A percentile compares a stretch with the other conserved stretches of the same genome.
Evolutionary conservation across 2,888 invertebrate genomes (phyloP).

Genomic region (Ashinkailepas kermadecensis): DNA sequence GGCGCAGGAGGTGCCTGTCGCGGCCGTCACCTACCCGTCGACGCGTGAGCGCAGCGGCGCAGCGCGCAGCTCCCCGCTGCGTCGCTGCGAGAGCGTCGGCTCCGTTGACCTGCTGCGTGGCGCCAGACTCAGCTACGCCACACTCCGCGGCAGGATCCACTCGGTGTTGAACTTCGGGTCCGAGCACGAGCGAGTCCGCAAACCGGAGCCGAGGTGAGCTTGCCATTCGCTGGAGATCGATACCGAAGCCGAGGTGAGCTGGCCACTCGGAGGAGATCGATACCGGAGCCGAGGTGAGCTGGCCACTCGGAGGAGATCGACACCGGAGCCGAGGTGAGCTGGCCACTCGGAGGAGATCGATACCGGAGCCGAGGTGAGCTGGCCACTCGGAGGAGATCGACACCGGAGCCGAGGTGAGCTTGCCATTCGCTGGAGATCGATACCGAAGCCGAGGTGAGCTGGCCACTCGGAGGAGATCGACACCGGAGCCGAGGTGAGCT

Average conservation of each 20-base stretch:
- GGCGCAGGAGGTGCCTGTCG: background rate
- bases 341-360: background rate
- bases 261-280: background rate
- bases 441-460: background rate
- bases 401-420: background rate
- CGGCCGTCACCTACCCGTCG: background rate
- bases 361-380: background rate
- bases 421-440: background rate
- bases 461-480: background rate
- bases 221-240: background rate
- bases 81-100: conserved; percentile 13
- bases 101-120: conserved; percentile 8
- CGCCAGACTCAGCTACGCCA: background rate
- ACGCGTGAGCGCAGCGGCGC: background rate
- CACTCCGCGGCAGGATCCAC: background rate
- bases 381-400: no score
- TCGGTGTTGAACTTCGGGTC: background rate
- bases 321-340: no score
- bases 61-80: background rate
- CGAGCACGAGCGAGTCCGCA: background rate
- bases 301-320: no score
- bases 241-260: background rate
- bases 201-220: background rate
- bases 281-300: background rate
- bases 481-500: background rate